These are phyloP conservation scores for Thereva nobilitata DNA, from an alignment of 2,888 invertebrate genomes.

Conservation along the genomic window DNA sequence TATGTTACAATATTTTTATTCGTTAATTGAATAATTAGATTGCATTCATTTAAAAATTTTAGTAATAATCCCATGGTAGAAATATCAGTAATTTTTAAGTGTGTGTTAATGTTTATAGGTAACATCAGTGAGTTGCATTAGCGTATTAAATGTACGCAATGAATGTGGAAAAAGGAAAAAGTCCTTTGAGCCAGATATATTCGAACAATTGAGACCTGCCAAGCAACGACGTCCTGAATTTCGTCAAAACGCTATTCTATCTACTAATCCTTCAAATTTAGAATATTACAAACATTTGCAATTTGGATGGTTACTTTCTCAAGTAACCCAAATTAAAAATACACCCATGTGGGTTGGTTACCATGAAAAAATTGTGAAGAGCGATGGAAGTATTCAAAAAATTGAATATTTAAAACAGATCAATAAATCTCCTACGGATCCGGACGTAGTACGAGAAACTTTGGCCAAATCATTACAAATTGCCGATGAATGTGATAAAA, in stretches of 20 bases:
- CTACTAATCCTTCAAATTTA: conserved; percentile 2
- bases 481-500: conserved; percentile 46
- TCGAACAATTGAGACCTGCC: not conserved
- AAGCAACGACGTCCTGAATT: conserved; percentile 9
- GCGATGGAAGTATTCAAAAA: conserved; percentile 44
- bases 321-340: not conserved
- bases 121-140: not conserved
- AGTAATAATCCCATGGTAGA: no score
- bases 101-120: no score
- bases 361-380: conserved; percentile 43
- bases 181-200: not conserved
- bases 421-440: conserved; percentile 47
- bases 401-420: conserved; percentile 48
- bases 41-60: no score
- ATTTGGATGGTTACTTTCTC: conserved; percentile 3
- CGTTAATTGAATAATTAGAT: no score
- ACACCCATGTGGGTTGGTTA: conserved; percentile 47
- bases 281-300: not conserved
- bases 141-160: not conserved
- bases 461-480: conserved; percentile 39
- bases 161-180: not conserved
- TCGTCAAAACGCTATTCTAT: not conserved
- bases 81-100: no score
- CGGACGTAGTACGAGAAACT: conserved; percentile 48
- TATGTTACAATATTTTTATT: no score